Evolutionary conservation across 2,888 invertebrate species (phyloP), one percentile per base, ranked within the genome.

Genomic region (Microctonus aethiopoides): DNA sequence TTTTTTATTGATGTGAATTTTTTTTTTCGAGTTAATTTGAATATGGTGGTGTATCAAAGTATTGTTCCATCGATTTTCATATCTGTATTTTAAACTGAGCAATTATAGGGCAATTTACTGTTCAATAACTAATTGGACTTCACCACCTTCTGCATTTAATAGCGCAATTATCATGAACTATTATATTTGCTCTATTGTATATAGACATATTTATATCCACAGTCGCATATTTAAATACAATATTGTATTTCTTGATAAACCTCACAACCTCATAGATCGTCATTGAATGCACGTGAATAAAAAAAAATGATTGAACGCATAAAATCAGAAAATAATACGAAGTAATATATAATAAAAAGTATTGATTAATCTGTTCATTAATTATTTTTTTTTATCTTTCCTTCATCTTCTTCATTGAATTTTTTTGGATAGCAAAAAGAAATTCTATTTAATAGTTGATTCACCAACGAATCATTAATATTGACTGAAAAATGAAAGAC

Each of bases 81-180:
- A 39, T 39, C 13, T 39, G 3, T 39, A n/a, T 39, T 39, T n/a
- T n/a, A 39, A 13, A 56, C 56, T 56, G 24, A n/a, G n/a, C 24
- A n/a, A 24, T 56, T 26, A 29, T 29, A 13, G 13, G 56, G 10
- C 29, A 24, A 56, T 56, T 56, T 24, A 56, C 56, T 56, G 56
- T 26, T 56, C 56, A 29, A 56, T 56, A 26, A n/a, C 24, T 56
- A 56, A 56, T 56, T 29, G 24, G 29, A 56, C 16, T 56, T 29
- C 26, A 39, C 29, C 24, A n/a, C n/a, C n/a, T n/a, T n/a, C n/a
- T 56, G 26, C 24, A 56, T 56, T n/a, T 26, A 56, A 56, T 29
- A n/a, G 56, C 24, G 56, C 56, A 56, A 56, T 52, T 22, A 52
- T 56, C 29, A 29, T n/a, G 29, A 56, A 24, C 29, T 13, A 56